Evolutionary conservation across 2,797 vertebrate species (phyloP), one percentile per base, ranked within the genome.

Genomic region (Hemibagrus guttatus): DNA sequence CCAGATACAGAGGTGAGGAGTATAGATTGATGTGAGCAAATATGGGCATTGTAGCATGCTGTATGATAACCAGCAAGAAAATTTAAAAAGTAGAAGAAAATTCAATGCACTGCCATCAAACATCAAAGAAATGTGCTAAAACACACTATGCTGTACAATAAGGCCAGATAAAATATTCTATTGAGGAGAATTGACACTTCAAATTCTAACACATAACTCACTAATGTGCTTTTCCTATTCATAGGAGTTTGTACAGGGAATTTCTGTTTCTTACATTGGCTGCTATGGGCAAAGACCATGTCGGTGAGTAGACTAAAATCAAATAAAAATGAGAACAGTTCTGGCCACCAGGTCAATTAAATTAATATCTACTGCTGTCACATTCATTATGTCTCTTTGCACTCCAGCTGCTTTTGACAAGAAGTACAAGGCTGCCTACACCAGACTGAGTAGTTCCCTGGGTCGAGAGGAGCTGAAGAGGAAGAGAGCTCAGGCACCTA

Each of bases 231-330:
- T 42, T 87, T 87, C 31, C 42, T 85, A 3, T 12, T 72, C 19
- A 0, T 89, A 98, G 97, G 95, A 97, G 97, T 89, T 90, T 98
- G 92, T 98, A 98, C 93, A 94, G 97, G 81, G 97, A 98, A 94
- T 95, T 98, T 89, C 95, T 98, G 54, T 98, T 99, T 93, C 96
- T 99, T 89, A 97, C 95, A 0, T 87, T 99, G 94, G 97, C 97
- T 28, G 97, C 97, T 0, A 95, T 98, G 94, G 97, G 97, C 83
- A 96, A 96, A 94, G 97, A 99, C 85, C 96, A 97, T 8, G 93
- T 96, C 4, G 96, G 95, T 96, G 91, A 94, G 94, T 74, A 21
- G 23, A 12, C 23, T 26, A 58, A 42, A 49, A 7, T 49, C 6
- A 79, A 49, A 0, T n/a, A 17, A 39, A 19, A 46, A 58, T 23